Evolutionary conservation across 2,888 invertebrate species (phyloP).

Genomic region (Ophioninae sp.): DNA sequence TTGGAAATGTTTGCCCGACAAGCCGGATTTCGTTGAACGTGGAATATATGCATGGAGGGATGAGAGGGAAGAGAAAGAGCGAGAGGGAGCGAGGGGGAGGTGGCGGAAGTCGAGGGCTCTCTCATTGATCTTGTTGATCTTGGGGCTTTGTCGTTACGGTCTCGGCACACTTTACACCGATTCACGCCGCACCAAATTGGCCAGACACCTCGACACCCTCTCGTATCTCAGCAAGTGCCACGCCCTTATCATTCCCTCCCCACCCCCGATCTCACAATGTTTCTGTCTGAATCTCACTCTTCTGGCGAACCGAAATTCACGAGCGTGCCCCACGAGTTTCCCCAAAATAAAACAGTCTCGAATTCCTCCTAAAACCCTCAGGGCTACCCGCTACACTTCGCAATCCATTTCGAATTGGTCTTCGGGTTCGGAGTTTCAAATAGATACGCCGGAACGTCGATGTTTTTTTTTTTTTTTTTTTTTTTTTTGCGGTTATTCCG

Average conservation of each 20-base stretch:
- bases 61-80: no score
- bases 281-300: not conserved
- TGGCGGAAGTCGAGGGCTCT: not conserved
- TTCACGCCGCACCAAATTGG: not conserved
- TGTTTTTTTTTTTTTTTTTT: no score
- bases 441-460: no score
- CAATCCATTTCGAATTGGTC: no score
- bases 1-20: not conserved
- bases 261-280: not conserved
- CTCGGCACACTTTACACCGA: not conserved
- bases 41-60: not conserved
- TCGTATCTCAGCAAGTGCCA: conserved; percentile 11
- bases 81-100: no score
- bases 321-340: conserved; percentile 19
- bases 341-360: not conserved
- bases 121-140: not conserved
- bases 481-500: no score
- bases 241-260: conserved; percentile 25
- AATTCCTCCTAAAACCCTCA: no score
- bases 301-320: conserved; percentile 11
- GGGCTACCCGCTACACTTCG: no score
- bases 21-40: not conserved
- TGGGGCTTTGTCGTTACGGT: not conserved
- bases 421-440: no score
- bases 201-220: conserved; percentile 17